Evolutionary conservation across 2,888 invertebrate genomes (phyloP).

Genomic region (Cosmia trapezina): DNA sequence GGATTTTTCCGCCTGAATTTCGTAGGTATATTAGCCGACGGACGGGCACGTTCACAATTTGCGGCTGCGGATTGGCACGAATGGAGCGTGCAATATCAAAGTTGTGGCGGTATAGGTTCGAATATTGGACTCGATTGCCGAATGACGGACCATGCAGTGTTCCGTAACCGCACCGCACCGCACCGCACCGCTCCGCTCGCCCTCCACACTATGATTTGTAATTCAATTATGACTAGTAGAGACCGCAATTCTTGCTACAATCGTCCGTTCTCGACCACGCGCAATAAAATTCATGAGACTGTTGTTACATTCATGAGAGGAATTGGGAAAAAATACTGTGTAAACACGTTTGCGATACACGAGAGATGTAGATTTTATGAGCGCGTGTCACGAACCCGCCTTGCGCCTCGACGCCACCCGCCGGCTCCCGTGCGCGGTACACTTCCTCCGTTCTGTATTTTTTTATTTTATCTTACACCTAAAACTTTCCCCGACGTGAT

Average conservation of each 20-base stretch:
- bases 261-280: slow-evolving; percentile 65
- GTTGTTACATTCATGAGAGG: slow-evolving; percentile 72
- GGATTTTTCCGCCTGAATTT: slow-evolving; percentile 59
- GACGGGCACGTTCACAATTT: slow-evolving; percentile 80
- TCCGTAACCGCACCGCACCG: slow-evolving; percentile 60
- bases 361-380: slow-evolving; percentile 70
- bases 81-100: slow-evolving; percentile 78
- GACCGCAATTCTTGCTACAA: slow-evolving; percentile 68
- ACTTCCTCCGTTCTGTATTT: slow-evolving; percentile 38
- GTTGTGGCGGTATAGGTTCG: slow-evolving; percentile 68
- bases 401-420: slow-evolving; percentile 27
- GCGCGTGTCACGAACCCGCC: slow-evolving; percentile 57
- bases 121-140: slow-evolving; percentile 73
- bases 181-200: slow-evolving; percentile 22
- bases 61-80: slow-evolving; percentile 79
- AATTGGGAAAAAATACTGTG: slow-evolving; percentile 73
- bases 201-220: slow-evolving; percentile 70
- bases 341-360: slow-evolving; percentile 71
- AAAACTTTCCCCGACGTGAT: slow-evolving; percentile 55
- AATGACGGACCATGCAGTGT: slow-evolving; percentile 65
- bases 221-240: slow-evolving; percentile 76
- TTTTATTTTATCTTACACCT: slow-evolving; percentile 41
- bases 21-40: slow-evolving; percentile 72
- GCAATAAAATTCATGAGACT: slow-evolving; percentile 80
- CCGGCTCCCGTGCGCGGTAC: slow-evolving; percentile 6